Evolutionary conservation across 2,797 vertebrate genomes (phyloP).

Genomic region (Acrossocheilus wenchowensis): DNA sequence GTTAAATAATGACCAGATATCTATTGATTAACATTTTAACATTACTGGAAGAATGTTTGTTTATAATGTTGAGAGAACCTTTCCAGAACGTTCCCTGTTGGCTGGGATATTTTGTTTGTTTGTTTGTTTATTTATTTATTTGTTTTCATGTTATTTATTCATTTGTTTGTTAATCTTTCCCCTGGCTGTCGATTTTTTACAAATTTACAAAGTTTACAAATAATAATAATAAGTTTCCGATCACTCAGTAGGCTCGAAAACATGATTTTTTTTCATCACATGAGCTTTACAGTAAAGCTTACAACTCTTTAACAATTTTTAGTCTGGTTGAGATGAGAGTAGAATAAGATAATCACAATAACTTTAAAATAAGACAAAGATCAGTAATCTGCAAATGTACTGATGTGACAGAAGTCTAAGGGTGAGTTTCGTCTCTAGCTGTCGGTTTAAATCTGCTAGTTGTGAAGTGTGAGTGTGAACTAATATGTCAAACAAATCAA

Average conservation of each 20-base stretch:
- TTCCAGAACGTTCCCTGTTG: background rate
- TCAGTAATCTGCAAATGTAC: background rate
- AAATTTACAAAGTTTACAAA: too few species aligned
- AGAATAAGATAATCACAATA: background rate
- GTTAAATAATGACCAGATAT: background rate
- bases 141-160: background rate
- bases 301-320: background rate
- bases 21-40: background rate
- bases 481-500: conserved; percentile 13
- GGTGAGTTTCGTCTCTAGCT: background rate
- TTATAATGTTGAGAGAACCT: background rate
- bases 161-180: too few species aligned
- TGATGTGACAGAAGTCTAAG: background rate
- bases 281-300: too few species aligned
- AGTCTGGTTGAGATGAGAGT: background rate
- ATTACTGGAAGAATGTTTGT: background rate
- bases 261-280: background rate
- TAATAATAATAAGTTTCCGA: background rate
- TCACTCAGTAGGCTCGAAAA: background rate
- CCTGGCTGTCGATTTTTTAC: too few species aligned
- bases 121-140: background rate
- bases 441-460: background rate
- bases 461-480: background rate
- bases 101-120: background rate
- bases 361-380: background rate